These are phyloP conservation scores for Trichogramma evanescens DNA, from an alignment of 2,888 invertebrate species.

Conservation along the genomic window DNA sequence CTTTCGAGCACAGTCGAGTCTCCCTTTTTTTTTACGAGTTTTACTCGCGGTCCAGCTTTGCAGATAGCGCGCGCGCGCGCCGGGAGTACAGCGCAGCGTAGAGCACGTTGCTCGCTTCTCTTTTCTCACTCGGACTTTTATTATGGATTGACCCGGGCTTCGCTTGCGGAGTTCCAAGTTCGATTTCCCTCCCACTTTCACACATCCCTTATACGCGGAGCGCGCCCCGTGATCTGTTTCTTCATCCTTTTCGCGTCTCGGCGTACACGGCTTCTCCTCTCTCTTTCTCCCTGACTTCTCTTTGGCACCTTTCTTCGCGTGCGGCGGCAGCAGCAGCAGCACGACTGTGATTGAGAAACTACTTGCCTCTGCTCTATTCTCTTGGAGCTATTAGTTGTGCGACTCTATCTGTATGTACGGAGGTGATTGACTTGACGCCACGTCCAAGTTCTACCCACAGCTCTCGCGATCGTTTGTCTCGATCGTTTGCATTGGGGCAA, in stretches of 20 bases:
- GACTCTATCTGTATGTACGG: constrained; percentile 10
- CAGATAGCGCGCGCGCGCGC: constrained; percentile 32
- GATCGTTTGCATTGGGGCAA: constrained; percentile 41
- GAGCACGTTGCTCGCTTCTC: too few species aligned
- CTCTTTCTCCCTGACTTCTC: not conserved
- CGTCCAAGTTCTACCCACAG: too few species aligned
- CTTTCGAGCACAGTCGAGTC: too few species aligned
- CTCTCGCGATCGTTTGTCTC: constrained; percentile 40
- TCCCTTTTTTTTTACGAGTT: constrained; percentile 41
- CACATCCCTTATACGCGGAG: not conserved
- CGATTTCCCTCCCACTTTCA: constrained; percentile 17
- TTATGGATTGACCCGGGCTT: constrained; percentile 44
- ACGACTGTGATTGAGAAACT: too few species aligned
- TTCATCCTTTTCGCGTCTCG: constrained; percentile 7
- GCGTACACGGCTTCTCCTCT: not conserved
- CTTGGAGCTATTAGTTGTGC: not conserved
- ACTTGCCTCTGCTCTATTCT: not conserved
- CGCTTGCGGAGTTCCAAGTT: constrained; percentile 2
- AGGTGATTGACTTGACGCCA: too few species aligned
- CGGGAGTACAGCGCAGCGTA: constrained; percentile 34
- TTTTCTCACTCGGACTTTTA: constrained; percentile 33
- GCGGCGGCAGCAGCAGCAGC: not conserved
- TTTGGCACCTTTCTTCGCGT: constrained; percentile 8
- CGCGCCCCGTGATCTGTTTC: too few species aligned
- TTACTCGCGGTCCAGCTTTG: not conserved